Base-by-base conservation (phyloP, 2,888 invertebrate genomes). In the Fissipunctia ypsillon region DNA sequence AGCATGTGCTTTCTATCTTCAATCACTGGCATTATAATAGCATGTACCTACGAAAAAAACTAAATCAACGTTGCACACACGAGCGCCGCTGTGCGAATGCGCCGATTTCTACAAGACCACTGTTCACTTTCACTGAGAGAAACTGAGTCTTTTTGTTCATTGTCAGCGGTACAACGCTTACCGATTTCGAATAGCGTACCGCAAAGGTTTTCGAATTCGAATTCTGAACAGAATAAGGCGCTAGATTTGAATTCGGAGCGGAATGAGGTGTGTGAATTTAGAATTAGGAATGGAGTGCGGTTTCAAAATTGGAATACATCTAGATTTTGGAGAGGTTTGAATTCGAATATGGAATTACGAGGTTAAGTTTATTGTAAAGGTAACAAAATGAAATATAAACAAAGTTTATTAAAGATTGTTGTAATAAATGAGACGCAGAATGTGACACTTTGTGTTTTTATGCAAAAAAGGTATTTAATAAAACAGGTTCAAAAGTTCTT, bases 71-170 rank as follows among this genome's bases (percentile, higher is more conserved):
- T 69, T 78, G 84, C 79, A 82, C 83, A 88, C 81, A 84, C 82
- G 79, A 84, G 81, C 73, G 75, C 70, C 74, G 81, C 82, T 80
- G 87, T 87, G 90, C 88, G 88, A 86, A 86, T 85, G 88, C 87
- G 88, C 87, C 90, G 93, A 93, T 93, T 93, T 93, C 93, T 93
- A 93, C 90, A 64, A 88, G 87, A 85, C 91, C 90, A 92, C 92
- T 92, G 94, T 92, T 92, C 92, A 96, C 96, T 96, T 96, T 96
- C 96, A 95, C 96, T 94, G 90, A 91, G 95, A 92, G 96, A 95
- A 96, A 96, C 95, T 91, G 92, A 87, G 87, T 92, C 93, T 95
- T 95, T 95, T 95, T 95, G 93, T 93, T 89, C 93, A 93, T 93
- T 93, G 93, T 93, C 91, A 90, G 88, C 87, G 87, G 84, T 84